phyloP scores from a whole-genome alignment of 2,797 vertebrate genomes.

The Liparis tanakae region DNA sequence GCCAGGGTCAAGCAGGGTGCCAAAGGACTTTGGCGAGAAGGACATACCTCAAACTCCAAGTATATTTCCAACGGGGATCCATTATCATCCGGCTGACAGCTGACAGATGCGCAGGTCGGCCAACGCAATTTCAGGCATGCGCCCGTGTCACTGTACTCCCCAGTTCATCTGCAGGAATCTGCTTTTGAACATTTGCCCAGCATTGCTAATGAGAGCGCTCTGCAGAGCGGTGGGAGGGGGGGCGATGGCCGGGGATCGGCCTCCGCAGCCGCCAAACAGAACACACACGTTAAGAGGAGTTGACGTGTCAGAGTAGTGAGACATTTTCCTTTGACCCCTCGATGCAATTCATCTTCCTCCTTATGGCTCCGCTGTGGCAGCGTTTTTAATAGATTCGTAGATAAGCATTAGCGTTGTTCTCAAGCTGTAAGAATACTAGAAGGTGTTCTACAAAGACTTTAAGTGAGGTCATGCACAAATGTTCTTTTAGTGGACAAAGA shows the following conservation, averaged over 20 bases:
- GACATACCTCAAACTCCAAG: constrained; percentile 82
- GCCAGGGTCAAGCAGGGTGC: constrained; percentile 67
- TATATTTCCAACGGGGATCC: constrained; percentile 81
- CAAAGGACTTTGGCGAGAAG: constrained; percentile 76
- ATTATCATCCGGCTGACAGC: constrained; percentile 76
- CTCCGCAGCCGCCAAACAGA: constrained; percentile 27
- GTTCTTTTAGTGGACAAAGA: neutral
- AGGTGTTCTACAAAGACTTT: constrained; percentile 37
- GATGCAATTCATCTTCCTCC: constrained; percentile 44
- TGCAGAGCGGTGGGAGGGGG: constrained; percentile 41
- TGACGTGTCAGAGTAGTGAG: constrained; percentile 46
- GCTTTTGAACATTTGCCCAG: constrained; percentile 72
- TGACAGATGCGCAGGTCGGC: constrained; percentile 54
- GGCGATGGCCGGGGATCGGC: constrained; percentile 46
- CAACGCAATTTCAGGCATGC: constrained; percentile 39
- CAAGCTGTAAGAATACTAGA: constrained; percentile 30
- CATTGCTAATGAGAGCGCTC: constrained; percentile 76
- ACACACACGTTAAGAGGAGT: constrained; percentile 53
- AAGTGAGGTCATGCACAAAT: constrained; percentile 21
- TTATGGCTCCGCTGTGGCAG: constrained; percentile 35
- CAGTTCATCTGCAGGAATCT: constrained; percentile 67
- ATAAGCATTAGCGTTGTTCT: constrained; percentile 40
- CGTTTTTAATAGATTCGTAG: constrained; percentile 45
- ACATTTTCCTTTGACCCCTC: constrained; percentile 59
- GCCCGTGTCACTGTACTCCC: constrained; percentile 54